Evolutionary conservation across 1,140 invertebrate genomes (phyloP).

Genomic region (Cherax destructor): DNA sequence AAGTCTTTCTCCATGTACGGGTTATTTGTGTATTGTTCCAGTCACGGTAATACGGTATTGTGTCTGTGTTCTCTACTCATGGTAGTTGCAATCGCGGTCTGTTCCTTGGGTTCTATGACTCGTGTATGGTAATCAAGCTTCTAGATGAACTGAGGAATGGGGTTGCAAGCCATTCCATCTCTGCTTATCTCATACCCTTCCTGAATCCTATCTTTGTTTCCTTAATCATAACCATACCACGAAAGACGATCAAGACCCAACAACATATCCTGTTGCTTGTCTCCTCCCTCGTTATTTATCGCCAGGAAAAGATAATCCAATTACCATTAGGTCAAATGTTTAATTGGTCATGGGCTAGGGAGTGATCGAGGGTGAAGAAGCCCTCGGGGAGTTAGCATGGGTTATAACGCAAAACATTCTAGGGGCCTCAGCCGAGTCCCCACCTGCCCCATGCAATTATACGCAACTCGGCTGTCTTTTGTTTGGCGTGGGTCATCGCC

Average conservation of each 20-base stretch:
- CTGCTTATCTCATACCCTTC: not conserved
- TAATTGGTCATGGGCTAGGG: not conserved
- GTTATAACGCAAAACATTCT: constrained; percentile 9
- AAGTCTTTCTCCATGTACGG: no score
- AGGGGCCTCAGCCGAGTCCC: not conserved
- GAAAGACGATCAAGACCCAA: not conserved
- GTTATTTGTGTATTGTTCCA: no score
- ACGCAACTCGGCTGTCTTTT: constrained; percentile 21
- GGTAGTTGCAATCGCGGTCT: not conserved
- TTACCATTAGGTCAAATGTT: constrained; percentile 11
- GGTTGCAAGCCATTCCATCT: not conserved
- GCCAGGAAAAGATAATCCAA: constrained; percentile 7
- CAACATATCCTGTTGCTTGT: not conserved
- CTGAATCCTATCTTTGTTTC: not conserved
- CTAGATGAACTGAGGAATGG: not conserved
- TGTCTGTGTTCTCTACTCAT: no score
- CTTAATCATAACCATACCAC: not conserved
- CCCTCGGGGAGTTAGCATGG: not conserved
- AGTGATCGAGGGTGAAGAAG: not conserved
- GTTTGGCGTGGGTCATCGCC: constrained; percentile 1
- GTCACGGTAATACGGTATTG: no score
- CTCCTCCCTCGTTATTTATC: constrained; percentile 9
- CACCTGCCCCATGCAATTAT: constrained; percentile 29
- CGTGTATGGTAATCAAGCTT: not conserved
- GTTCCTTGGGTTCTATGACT: not conserved